Evolutionary conservation across 2,113 vertebrate species (phyloP).

Genomic region (Rattus rattus): DNA sequence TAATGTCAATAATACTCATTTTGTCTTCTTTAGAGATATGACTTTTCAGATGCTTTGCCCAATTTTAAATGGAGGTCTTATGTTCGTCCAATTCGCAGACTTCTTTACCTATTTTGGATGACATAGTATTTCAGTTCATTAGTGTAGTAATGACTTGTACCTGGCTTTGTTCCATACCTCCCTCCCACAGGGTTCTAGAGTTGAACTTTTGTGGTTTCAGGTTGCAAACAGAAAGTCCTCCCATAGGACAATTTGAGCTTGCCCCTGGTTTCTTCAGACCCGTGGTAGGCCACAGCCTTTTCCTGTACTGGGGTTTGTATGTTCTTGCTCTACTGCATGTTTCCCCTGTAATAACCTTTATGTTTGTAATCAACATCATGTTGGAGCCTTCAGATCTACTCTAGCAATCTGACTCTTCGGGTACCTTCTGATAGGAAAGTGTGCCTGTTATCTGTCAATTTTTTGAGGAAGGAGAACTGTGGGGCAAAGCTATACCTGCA

Average conservation of each 20-base stretch:
- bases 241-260: background rate
- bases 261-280: background rate
- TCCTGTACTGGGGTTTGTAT: background rate
- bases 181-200: background rate
- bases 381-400: background rate
- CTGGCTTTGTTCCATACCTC: background rate
- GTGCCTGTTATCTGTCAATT: background rate
- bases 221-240: background rate
- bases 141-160: background rate
- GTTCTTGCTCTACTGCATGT: background rate
- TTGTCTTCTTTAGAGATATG: background rate
- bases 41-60: background rate
- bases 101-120: conserved; percentile 27
- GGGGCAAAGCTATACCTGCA: background rate
- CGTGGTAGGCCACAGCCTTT: conserved; percentile 19
- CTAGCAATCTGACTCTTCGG: background rate
- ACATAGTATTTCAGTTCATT: background rate
- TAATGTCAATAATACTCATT: background rate
- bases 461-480: background rate
- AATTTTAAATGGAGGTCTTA: background rate
- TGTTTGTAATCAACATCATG: background rate
- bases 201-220: background rate
- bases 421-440: background rate
- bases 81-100: background rate
- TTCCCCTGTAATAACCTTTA: background rate